Base-by-base conservation (phyloP, 1,140 invertebrate genomes). In the Hylaeus volcanicus region DNA sequence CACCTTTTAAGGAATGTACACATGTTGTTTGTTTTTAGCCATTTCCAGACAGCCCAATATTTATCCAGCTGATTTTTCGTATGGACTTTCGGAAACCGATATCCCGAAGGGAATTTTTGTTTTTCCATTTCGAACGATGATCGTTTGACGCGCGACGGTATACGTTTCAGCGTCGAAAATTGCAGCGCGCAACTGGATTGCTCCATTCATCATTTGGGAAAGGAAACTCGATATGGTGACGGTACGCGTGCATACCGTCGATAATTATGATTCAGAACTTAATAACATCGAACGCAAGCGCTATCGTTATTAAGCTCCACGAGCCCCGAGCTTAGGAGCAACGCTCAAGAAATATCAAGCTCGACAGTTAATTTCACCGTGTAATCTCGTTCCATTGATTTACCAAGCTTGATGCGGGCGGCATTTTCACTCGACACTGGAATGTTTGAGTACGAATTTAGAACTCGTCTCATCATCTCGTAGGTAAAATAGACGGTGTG, bases 331-430 rank as follows among this genome's bases (percentile, higher is more conserved):
- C 43, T 41, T 69, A 51, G 0, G 74, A 68, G 37, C 4, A 68
- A 70, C 65, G 65, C 26, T 5, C 6, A 70, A 58, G 65, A 77
- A 70, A 41, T 61, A 70, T 11, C 11, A 14, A n/a, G 15, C 9
- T 11, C 37, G 73, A 8, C 61, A 26, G 65, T 61, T 77, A 71
- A 78, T 78, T 71, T 63, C 43, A 12, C 0, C 37, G 14, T 5
- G 45, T 53, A 45, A 71, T 77, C 66, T 70, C 66, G 4, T 48
- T 61, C 26, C 43, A 70, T 71, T 37, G 69, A 63, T 71, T 78
- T 69, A 48, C 55, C 39, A 4, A 1, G 37, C 14, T 11, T 26
- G 4, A 6, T 58, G 5, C n/a, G n/a, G 15, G n/a, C 56, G 4
- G 12, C 26, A 39, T 5, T 14, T 12, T 63, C 61, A 6, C 39